A percentile compares a stretch with the other conserved stretches of the same genome.
phyloP scores from a whole-genome alignment of 2,888 invertebrate species.

The Mesodorylaimus sp. region DNA sequence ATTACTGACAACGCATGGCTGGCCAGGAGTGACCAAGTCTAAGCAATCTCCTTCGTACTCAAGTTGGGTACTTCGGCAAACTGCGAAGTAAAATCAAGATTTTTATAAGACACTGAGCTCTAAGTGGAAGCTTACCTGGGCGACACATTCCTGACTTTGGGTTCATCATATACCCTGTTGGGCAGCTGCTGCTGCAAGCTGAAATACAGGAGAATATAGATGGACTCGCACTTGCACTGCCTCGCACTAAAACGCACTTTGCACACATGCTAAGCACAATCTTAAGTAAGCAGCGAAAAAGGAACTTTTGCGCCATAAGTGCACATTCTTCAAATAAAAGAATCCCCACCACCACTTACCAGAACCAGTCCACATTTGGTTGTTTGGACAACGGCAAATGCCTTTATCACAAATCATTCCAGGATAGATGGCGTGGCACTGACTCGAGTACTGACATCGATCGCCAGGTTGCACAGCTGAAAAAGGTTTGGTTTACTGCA shows the following conservation, averaged over 20 bases:
- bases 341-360: no score
- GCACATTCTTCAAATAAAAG: no score
- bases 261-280: no score
- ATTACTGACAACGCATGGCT: conserved; percentile 21
- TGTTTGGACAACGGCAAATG: conserved; percentile 19
- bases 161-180: conserved; percentile 18
- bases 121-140: conserved; percentile 14
- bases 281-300: no score
- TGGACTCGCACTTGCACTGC: no score
- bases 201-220: no score
- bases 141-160: conserved; percentile 21
- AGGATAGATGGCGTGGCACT: conserved; percentile 24
- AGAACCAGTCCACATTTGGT: conserved; percentile 13
- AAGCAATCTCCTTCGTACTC: conserved; percentile 24
- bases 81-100: conserved; percentile 9
- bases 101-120: not conserved
- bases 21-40: conserved; percentile 18
- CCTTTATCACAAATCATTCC: conserved; percentile 25
- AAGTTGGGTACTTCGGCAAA: conserved; percentile 21
- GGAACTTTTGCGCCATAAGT: no score
- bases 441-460: conserved; percentile 25
- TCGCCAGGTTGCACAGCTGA: conserved; percentile 26
- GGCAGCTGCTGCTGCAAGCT: conserved; percentile 15
- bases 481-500: conserved; percentile 6
- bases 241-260: no score